Evolutionary conservation across 2,888 invertebrate species (phyloP).

Genomic region (Caenorhabditis zanzibari): DNA sequence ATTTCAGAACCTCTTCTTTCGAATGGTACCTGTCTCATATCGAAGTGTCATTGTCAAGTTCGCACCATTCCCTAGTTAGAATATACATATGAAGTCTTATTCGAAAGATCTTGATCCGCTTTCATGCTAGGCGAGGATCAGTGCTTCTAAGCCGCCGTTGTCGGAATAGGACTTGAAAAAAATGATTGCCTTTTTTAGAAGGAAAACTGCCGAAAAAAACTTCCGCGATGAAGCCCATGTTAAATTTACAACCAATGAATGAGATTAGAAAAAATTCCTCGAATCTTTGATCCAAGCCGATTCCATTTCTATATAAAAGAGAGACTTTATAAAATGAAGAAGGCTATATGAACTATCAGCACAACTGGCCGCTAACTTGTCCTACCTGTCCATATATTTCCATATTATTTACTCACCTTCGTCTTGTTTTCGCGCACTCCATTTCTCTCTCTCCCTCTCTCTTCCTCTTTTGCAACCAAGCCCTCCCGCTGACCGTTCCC

Average conservation of each 20-base stretch:
- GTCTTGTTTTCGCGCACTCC: constrained; percentile 62
- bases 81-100: neutral
- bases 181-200: too few species aligned
- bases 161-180: too few species aligned
- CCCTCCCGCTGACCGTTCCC: constrained; percentile 45
- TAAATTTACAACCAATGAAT: too few species aligned
- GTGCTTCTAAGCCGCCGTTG: neutral
- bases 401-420: constrained; percentile 51
- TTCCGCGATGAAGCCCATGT: too few species aligned
- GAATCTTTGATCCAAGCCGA: too few species aligned
- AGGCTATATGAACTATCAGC: neutral
- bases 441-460: constrained; percentile 9
- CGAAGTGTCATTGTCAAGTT: too few species aligned
- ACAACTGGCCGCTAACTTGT: constrained; percentile 27
- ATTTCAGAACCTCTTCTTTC: too few species aligned
- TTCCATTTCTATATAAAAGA: neutral
- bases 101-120: constrained; percentile 34
- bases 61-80: too few species aligned
- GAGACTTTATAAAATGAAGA: neutral
- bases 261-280: too few species aligned
- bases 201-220: too few species aligned
- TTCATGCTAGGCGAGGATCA: neutral
- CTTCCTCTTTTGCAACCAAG: constrained; percentile 24
- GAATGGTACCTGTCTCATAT: too few species aligned
- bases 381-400: constrained; percentile 24